Evolutionary conservation across 2,888 invertebrate genomes (phyloP), one percentile per base, ranked within the genome.

Genomic region (Stenoptilia bipunctidactyla): DNA sequence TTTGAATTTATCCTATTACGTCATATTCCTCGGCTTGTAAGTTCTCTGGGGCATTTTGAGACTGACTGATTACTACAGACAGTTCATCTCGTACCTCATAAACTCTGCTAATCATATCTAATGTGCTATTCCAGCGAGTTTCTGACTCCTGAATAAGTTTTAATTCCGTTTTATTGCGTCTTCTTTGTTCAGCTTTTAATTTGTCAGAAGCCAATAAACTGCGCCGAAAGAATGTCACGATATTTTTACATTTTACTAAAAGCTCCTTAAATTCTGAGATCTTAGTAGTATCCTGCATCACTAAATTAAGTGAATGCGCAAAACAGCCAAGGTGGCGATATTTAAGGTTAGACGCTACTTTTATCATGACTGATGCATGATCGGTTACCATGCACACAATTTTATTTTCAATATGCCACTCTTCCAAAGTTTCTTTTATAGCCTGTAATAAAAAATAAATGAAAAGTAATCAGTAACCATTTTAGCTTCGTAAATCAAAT

Each of bases 291-390:
- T 25, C 25, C 5, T 9, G 25, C 9, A 41, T 37, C 1, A 44
- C 10, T 13, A 41, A 41, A 40, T 44, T 44, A 2, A 44, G 30
- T 10, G 6, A 27, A 14, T 41, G 41, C n/a, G 44, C 44, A 15
- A 44, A 44, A 36, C 44, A 44, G n/a, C 41, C 41, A 14, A 44
- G n/a, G 35, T 44, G 41, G 15, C 41, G 34, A 33, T 41, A 27
- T 44, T 44, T 44, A 13, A 41, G 15, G 40, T n/a, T n/a, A n/a
- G n/a, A n/a, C n/a, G n/a, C n/a, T n/a, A n/a, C n/a, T n/a, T n/a
- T n/a, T n/a, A n/a, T n/a, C n/a, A 44, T 41, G 15, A 30, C 36
- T 1, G 44, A 9, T 3, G 41, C 41, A 37, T 44, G 41, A 12
- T 41, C 44, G 0, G 38, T 44, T 5, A 44, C 41, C 37, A 44